phyloP scores from a whole-genome alignment of 2,113 vertebrate genomes.

The Tachysurus fulvidraco region DNA sequence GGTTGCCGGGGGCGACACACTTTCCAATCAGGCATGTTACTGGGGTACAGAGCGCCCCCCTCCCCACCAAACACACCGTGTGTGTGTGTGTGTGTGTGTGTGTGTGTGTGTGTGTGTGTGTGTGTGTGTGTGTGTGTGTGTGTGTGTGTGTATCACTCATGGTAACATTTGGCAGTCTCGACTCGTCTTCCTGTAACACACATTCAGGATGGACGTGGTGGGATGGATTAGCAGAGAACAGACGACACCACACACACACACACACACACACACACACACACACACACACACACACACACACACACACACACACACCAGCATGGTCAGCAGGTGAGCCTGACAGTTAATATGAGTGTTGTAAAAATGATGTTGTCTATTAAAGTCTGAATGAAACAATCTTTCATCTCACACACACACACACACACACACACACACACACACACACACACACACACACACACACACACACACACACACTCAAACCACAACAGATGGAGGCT shows the following conservation, averaged over 20 bases:
- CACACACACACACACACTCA: constrained; percentile 7
- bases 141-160: constrained; percentile 30
- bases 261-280: constrained; percentile 24
- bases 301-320: neutral
- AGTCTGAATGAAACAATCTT: constrained; percentile 9
- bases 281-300: constrained; percentile 35
- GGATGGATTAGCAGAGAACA: constrained; percentile 2
- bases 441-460: constrained; percentile 19
- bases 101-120: constrained; percentile 40
- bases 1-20: constrained; percentile 72
- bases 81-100: constrained; percentile 25
- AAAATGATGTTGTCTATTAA: constrained; percentile 14
- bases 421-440: neutral
- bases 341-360: constrained; percentile 8
- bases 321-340: neutral
- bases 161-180: neutral
- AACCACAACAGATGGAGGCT: constrained; percentile 31
- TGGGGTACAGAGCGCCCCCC: constrained; percentile 56
- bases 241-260: constrained; percentile 4
- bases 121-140: no score
- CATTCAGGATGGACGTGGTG: neutral
- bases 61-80: constrained; percentile 19
- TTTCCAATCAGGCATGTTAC: constrained; percentile 79
- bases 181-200: neutral
- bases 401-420: neutral